These are phyloP conservation scores for Falco rusticolus DNA, from an alignment of 2,797 vertebrate genomes.

Conservation along the genomic window DNA sequence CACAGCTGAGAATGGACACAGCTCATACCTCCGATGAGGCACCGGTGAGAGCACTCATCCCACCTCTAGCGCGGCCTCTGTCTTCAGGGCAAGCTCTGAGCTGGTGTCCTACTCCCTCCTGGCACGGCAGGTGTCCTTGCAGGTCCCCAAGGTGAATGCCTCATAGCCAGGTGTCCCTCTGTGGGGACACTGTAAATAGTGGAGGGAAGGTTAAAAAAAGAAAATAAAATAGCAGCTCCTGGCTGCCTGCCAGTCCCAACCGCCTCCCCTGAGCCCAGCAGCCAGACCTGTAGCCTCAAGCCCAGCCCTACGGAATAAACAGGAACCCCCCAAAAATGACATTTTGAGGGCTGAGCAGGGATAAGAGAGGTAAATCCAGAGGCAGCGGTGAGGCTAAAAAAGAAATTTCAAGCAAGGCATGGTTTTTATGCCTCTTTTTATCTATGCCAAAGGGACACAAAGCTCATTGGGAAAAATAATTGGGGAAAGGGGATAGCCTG, in stretches of 20 bases:
- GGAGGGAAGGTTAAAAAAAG: not conserved
- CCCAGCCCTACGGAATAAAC: not conserved
- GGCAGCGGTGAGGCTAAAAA: not conserved
- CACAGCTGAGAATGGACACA: not conserved
- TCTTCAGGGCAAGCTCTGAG: not conserved
- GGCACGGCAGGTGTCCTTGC: not conserved
- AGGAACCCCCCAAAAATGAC: not conserved
- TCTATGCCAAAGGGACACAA: accelerated
- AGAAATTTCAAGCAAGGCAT: not conserved
- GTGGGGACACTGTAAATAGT: conserved; percentile 37
- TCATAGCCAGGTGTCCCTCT: not conserved
- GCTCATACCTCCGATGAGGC: not conserved
- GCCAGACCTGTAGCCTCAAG: not conserved
- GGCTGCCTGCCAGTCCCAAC: not conserved
- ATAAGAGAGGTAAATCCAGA: not conserved
- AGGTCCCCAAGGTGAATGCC: not conserved
- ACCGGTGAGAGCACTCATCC: accelerated
- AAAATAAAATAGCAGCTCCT: not conserved
- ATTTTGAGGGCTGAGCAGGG: not conserved
- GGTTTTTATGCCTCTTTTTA: not conserved
- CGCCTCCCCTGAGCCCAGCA: accelerated
- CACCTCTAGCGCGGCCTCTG: accelerated
- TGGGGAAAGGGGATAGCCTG: not conserved
- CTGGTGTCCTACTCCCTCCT: not conserved
- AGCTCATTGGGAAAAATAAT: not conserved